Evolutionary conservation across 2,888 invertebrate species (phyloP), one percentile per base, ranked within the genome.

Genomic region (Hoplodrina ambigua): DNA sequence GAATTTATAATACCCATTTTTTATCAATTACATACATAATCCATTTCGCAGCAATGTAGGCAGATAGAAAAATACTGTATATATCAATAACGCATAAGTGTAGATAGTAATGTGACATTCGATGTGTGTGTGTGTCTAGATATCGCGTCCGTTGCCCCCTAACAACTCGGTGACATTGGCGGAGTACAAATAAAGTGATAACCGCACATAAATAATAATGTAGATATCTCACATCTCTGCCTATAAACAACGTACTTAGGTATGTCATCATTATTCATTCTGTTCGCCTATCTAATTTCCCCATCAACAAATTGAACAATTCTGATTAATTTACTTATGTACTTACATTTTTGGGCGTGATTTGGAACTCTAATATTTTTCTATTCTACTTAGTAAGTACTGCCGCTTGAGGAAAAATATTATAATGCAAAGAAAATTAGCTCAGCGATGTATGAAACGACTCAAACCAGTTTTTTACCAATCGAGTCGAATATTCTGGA

Each of bases 131-230:
- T 92, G 86, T 86, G 87, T 90, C 86, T 87, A 93, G 93, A 94
- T 94, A 95, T 89, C 85, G 91, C 93, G 96, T 93, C 89, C 95
- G 93, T 95, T 95, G 95, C 94, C 94, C 96, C 92, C 91, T 91
- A 85, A 88, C 93, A 92, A 94, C 94, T 94, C 94, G 91, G 94
- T 95, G 96, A 96, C 96, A 96, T 96, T 96, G 96, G 95, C 90
- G 88, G 88, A 91, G 91, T 90, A 93, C 93, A 94, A 95, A 95
- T 92, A 94, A 85, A 90, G 88, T 91, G 95, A 94, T 95, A 95
- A 94, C 88, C 86, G 88, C 86, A 89, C 86, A 94, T 91, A 92
- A 91, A 92, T 91, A 92, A 86, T 88, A 90, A 90, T 82, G 87
- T 88, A 88, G 87, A 83, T 87, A 89, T 89, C 87, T 86, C 78